Conservation (phyloP, 2,888 invertebrate genomes). For the Argyra leucocephala region DNA sequence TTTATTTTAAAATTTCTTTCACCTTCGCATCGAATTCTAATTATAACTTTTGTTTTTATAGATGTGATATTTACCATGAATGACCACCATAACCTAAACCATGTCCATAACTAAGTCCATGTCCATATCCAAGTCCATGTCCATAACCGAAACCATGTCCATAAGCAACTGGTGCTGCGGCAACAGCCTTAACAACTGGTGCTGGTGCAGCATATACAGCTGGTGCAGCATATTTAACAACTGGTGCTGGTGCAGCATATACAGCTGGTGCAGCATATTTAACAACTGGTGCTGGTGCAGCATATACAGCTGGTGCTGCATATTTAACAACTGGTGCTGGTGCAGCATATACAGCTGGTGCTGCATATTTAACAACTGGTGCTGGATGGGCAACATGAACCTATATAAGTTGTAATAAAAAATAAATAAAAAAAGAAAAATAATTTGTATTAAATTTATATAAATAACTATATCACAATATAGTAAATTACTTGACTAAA, state of each 20-base stretch:
- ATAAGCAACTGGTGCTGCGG: slow-evolving; percentile 13
- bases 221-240: slow-evolving; percentile 15
- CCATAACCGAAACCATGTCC: slow-evolving; percentile 15
- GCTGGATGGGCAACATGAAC: slow-evolving; percentile 18
- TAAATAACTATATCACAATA: not conserved
- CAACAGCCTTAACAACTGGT: not conserved
- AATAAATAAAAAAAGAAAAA: not conserved
- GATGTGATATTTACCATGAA: not conserved
- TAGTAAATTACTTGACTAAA: slow-evolving; percentile 37
- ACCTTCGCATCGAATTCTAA: no score
- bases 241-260: slow-evolving; percentile 11
- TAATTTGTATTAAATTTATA: not conserved
- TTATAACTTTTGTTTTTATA: no score
- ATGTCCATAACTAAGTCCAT: slow-evolving; percentile 14
- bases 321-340: slow-evolving; percentile 19
- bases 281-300: slow-evolving; percentile 13
- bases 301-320: slow-evolving; percentile 16
- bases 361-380: slow-evolving; percentile 20
- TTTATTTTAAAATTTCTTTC: not conserved
- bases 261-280: slow-evolving; percentile 10
- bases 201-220: slow-evolving; percentile 9
- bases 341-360: slow-evolving; percentile 15
- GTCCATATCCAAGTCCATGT: slow-evolving; percentile 12
- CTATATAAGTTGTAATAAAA: not conserved
- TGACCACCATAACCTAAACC: slow-evolving; percentile 14